Percentiles rank a stretch among this genome's conserved stretches.
Conservation (phyloP, 2,113 vertebrate genomes). For the Edolisoma coerulescens region DNA sequence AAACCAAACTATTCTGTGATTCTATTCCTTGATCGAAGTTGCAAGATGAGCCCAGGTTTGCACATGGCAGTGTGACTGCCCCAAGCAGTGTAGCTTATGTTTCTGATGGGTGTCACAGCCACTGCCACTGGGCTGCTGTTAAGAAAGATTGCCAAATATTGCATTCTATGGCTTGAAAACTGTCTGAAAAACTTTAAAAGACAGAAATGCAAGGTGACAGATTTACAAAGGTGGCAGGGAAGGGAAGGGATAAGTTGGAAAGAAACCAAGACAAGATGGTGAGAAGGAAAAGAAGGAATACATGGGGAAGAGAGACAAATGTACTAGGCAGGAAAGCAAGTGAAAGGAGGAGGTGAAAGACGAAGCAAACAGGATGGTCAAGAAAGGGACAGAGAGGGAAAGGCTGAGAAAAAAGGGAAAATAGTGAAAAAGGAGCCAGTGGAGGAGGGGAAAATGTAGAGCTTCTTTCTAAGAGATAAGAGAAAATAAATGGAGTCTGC, state of each 20-base stretch:
- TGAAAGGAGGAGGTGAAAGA: neutral
- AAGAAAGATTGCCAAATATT: neutral
- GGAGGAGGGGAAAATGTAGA: neutral
- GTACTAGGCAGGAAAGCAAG: neutral
- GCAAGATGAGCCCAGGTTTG: neutral
- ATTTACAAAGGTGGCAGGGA: neutral
- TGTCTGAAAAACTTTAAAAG: neutral
- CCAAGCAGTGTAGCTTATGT: neutral
- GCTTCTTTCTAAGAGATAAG: neutral
- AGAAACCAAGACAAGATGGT: neutral
- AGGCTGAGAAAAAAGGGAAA: neutral
- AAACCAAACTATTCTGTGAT: neutral
- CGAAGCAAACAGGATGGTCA: neutral
- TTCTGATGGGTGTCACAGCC: neutral
- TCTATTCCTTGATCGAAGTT: neutral
- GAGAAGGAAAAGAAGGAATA: constrained; percentile 9
- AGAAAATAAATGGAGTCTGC: neutral
- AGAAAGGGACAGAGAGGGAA: neutral
- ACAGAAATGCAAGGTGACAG: neutral
- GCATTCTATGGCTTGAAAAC: neutral
- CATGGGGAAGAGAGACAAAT: neutral
- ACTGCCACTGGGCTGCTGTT: neutral
- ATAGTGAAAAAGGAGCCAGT: neutral
- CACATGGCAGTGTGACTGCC: neutral
- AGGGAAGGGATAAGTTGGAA: neutral